These are phyloP conservation scores for Galaxias olidus DNA, from an alignment of 2,797 vertebrate species.

Conservation along the genomic window DNA sequence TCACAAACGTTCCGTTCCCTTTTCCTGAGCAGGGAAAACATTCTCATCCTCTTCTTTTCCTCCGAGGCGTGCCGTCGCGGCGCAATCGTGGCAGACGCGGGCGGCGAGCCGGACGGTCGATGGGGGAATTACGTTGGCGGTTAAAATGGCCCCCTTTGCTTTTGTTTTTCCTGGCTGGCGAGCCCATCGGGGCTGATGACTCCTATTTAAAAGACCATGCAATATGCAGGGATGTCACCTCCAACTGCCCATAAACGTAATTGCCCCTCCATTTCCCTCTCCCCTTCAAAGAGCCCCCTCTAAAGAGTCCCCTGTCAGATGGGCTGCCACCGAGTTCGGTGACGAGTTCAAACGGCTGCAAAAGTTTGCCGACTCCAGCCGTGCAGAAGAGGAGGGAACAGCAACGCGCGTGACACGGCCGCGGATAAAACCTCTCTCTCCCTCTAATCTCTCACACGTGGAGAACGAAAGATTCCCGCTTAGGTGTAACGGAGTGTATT, in stretches of 20 bases:
- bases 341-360: slow-evolving; percentile 63
- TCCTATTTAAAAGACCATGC: slow-evolving; percentile 82
- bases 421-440: slow-evolving; percentile 53
- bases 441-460: slow-evolving; percentile 53
- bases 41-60: slow-evolving; percentile 44
- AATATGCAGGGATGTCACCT: slow-evolving; percentile 83
- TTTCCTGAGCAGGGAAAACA: slow-evolving; percentile 38
- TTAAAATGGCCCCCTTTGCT: slow-evolving; percentile 74
- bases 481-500: slow-evolving; percentile 53
- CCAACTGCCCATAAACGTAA: slow-evolving; percentile 81
- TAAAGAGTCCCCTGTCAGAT: slow-evolving; percentile 78
- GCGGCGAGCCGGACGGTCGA: slow-evolving; percentile 59
- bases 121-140: slow-evolving; percentile 70
- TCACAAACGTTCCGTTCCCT: slow-evolving; percentile 19
- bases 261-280: slow-evolving; percentile 79
- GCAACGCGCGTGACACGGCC: slow-evolving; percentile 61
- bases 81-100: slow-evolving; percentile 42
- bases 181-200: slow-evolving; percentile 78
- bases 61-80: slow-evolving; percentile 53
- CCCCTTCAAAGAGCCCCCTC: slow-evolving; percentile 68
- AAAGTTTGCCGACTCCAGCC: slow-evolving; percentile 60
- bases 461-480: slow-evolving; percentile 49
- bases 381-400: slow-evolving; percentile 40
- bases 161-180: slow-evolving; percentile 76
- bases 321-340: slow-evolving; percentile 68